phyloP scores from a whole-genome alignment of 2,888 invertebrate species.

The Tinea semifulvella region DNA sequence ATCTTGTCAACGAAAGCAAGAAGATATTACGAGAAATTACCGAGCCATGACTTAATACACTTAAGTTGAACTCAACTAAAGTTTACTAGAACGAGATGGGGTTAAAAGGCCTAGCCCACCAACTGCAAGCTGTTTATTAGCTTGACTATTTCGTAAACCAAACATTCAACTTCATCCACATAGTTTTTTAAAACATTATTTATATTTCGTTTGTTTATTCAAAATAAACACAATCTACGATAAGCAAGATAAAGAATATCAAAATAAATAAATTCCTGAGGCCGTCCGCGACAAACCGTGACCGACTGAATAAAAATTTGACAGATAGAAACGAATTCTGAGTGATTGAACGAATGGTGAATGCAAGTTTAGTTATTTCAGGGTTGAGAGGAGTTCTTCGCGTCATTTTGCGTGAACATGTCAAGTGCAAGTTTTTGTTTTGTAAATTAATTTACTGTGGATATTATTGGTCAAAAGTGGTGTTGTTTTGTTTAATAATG shows the following conservation, averaged over 20 bases:
- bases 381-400: too few species aligned
- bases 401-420: too few species aligned
- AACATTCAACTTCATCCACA: not conserved
- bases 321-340: not conserved
- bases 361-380: not conserved
- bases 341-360: not conserved
- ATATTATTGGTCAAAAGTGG: too few species aligned
- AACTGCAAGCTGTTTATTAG: not conserved
- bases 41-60: slow-evolving; percentile 19
- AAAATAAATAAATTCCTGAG: not conserved
- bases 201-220: not conserved
- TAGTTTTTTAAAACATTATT: not conserved
- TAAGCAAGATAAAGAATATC: not conserved
- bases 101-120: slow-evolving; percentile 4
- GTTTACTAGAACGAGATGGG: not conserved
- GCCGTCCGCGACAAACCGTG: not conserved
- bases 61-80: slow-evolving; percentile 4
- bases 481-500: too few species aligned
- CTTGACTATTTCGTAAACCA: not conserved
- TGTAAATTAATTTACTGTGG: too few species aligned
- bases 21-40: slow-evolving; percentile 16
- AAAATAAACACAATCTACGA: not conserved
- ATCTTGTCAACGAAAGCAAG: slow-evolving; percentile 53
- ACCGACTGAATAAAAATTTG: not conserved
- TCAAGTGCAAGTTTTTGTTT: too few species aligned